Base-by-base conservation (phyloP, 2,888 invertebrate genomes). In the Ophraella communa region DNA sequence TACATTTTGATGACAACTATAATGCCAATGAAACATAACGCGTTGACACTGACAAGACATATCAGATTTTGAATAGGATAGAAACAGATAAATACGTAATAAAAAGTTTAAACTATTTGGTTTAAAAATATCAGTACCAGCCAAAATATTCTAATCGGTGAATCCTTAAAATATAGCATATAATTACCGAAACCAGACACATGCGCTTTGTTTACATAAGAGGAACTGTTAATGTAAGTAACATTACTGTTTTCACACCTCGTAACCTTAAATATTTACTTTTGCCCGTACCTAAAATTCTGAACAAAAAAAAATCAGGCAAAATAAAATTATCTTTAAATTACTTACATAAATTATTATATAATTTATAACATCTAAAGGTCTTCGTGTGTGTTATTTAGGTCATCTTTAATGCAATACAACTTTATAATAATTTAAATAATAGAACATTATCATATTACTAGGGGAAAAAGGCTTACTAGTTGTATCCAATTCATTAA, bases 181-280 rank as follows among this genome's bases (percentile, higher is more conserved):
- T 30, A 30, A 30, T 30, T 30, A 30, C 30, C 30, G 44, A 56
- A 30, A 42, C 42, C 14, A 55, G 23, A 17, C 21, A 56, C 56
- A 56, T 30, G 42, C 42, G 23, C 42, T 27, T 27, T 45, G 11
- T 30, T 30, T 30, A 30, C 30, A 30, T 10, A 33, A 56, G 44
- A 18, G 18, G 44, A 56, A 56, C 56, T 17, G 18, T 17, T 44
- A 21, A 56, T 39, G 39, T 54, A 39, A 20, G 18, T 27, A 56
- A 56, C 57, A 57, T 54, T 54, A 33, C 57, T n/a, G 45, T 57
- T 57, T 47, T 45, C 57, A 57, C 57, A 57, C 57, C 35, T 57
- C 33, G 57, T 57, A 47, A 33, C 45, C 33, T 57, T 33, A 45
- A 57, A 57, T 57, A 57, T 57, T 57, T 57, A 47, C 57, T 47